A percentile compares a stretch with the other conserved stretches of the same genome.
Conservation (phyloP, 2,888 invertebrate species). For the Spatulosminthurus flaviceps region DNA sequence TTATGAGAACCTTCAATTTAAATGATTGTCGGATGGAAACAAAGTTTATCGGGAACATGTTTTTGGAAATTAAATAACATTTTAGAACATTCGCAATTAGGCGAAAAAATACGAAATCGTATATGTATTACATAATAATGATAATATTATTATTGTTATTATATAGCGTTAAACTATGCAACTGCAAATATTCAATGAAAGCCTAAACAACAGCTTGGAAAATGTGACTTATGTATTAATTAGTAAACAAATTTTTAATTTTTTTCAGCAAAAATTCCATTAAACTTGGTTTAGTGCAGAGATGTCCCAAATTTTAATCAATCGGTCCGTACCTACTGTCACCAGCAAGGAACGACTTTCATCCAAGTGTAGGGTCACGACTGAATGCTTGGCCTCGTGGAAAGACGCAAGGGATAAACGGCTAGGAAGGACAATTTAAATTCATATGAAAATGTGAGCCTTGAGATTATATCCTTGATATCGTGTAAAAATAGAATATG, state of each 20-base stretch:
- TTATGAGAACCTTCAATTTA: neutral
- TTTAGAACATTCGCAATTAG: no score
- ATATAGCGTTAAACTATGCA: neutral
- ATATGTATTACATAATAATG: neutral
- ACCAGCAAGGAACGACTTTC: conserved; percentile 86
- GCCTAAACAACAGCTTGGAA: conserved; percentile 8
- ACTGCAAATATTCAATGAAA: neutral
- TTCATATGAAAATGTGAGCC: conserved; percentile 22
- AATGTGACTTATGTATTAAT: conserved; percentile 19
- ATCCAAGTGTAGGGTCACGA: conserved; percentile 86
- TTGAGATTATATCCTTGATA: conserved; percentile 19
- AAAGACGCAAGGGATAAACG: conserved; percentile 85
- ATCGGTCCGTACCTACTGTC: conserved; percentile 93
- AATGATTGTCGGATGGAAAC: conserved; percentile 34
- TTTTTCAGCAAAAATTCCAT: neutral
- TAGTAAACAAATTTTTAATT: conserved; percentile 3
- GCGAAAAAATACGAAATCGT: neutral
- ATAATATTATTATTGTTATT: no score
- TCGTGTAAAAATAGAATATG: conserved; percentile 18
- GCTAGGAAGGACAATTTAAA: conserved; percentile 49
- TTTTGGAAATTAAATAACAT: neutral
- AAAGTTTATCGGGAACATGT: neutral
- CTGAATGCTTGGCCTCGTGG: conserved; percentile 93
- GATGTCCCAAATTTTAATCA: conserved; percentile 93
- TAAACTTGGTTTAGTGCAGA: conserved; percentile 70